A percentile compares a stretch with the other conserved stretches of the same genome.
phyloP scores from a whole-genome alignment of 2,113 vertebrate species.

The Lasiurus cinereus region DNA sequence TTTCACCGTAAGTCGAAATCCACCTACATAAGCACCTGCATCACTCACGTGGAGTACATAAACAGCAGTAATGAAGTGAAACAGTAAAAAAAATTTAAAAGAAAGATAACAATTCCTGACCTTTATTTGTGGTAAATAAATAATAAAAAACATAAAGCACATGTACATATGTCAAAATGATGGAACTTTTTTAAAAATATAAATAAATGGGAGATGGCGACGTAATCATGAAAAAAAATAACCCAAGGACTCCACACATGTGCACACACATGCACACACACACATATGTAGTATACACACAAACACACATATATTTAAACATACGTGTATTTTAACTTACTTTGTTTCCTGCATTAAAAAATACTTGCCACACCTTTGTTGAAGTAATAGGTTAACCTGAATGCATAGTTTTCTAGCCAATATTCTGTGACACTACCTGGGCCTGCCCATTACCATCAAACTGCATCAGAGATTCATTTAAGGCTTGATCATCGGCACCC shows the following conservation, averaged over 20 bases:
- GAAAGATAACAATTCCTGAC: too few species aligned
- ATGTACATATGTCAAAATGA: too few species aligned
- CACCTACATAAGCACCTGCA: too few species aligned
- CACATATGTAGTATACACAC: background rate
- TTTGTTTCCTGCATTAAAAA: conserved; percentile 2
- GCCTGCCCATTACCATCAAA: background rate
- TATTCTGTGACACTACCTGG: background rate
- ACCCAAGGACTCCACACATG: background rate
- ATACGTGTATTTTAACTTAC: conserved; percentile 23
- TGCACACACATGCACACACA: background rate
- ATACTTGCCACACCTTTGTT: background rate
- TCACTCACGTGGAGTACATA: too few species aligned
- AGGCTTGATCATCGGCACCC: background rate
- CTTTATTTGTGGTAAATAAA: too few species aligned
- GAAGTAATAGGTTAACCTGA: background rate
- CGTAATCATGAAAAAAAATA: too few species aligned
- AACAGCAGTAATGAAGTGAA: too few species aligned
- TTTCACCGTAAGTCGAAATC: too few species aligned
- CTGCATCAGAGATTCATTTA: background rate
- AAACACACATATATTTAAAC: background rate
- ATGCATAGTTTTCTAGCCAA: background rate
- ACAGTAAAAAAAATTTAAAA: too few species aligned
- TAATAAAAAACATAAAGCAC: too few species aligned
- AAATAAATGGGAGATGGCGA: too few species aligned
- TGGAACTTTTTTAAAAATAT: too few species aligned